A percentile compares a stretch with the other conserved stretches of the same genome.
Conservation (phyloP, 1,140 invertebrate genomes). For the Leptinotarsa lineolata region DNA sequence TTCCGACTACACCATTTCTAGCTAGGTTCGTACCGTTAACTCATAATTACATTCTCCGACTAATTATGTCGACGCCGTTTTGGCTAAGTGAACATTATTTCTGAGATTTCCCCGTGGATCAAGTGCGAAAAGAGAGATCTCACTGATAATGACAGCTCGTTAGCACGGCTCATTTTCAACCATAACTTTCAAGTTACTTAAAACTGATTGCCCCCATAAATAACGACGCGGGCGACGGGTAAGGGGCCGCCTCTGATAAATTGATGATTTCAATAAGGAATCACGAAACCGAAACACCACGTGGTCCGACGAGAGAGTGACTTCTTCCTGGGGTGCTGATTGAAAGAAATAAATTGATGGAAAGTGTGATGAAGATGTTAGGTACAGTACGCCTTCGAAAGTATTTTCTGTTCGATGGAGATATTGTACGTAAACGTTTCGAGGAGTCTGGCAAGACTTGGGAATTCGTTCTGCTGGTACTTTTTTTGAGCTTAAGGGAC, state of each 20-base stretch:
- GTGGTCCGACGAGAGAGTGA: neutral
- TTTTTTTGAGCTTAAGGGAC: no score
- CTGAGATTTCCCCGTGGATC: slow-evolving; percentile 7
- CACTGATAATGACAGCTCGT: slow-evolving; percentile 24
- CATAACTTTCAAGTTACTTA: slow-evolving; percentile 19
- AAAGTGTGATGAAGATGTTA: no score
- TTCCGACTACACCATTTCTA: neutral
- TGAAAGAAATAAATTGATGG: slow-evolving; percentile 1
- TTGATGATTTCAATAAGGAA: slow-evolving; percentile 25
- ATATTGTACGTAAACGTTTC: no score
- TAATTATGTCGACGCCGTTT: slow-evolving; percentile 8
- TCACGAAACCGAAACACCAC: slow-evolving; percentile 7
- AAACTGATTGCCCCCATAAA: slow-evolving; percentile 21
- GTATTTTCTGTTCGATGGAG: no score
- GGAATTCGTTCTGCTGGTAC: no score
- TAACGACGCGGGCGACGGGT: neutral
- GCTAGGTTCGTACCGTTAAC: neutral
- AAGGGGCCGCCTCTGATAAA: slow-evolving; percentile 8
- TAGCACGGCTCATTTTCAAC: slow-evolving; percentile 21
- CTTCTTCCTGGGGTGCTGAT: neutral
- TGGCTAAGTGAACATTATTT: slow-evolving; percentile 8
- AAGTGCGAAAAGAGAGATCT: slow-evolving; percentile 7
- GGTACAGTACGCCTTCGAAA: no score
- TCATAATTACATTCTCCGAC: slow-evolving; percentile 2
- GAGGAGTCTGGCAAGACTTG: no score